Evolutionary conservation across 2,888 invertebrate genomes (phyloP).

Genomic region (Yponomeuta evonymella): DNA sequence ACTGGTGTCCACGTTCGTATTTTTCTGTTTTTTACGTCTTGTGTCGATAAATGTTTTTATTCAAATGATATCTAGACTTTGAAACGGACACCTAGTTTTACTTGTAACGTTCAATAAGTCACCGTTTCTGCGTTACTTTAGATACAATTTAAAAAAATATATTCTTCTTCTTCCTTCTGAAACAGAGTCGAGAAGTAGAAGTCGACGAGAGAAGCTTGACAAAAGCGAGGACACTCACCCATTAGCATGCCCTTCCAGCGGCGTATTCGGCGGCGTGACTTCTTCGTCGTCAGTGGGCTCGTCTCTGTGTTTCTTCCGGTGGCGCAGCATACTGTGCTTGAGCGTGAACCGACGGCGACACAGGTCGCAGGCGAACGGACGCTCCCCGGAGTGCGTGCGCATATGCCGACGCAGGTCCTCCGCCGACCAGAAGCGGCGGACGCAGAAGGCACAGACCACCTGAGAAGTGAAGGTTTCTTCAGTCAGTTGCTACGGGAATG

Average conservation of each 20-base stretch:
- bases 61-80: too few species aligned
- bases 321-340: conserved; percentile 96
- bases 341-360: conserved; percentile 92
- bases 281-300: conserved; percentile 77
- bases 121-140: too few species aligned
- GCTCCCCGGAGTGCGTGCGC: conserved; percentile 94
- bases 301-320: conserved; percentile 88
- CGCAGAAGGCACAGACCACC: conserved; percentile 93
- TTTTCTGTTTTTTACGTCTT: too few species aligned
- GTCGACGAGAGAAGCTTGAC: too few species aligned
- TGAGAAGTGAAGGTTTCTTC: conserved; percentile 33
- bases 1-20: too few species aligned
- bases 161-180: background rate
- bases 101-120: too few species aligned
- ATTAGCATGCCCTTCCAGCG: conserved; percentile 56
- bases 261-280: conserved; percentile 61
- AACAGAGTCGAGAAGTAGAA: background rate
- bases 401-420: conserved; percentile 95
- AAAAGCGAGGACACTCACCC: conserved; percentile 40
- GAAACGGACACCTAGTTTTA: too few species aligned
- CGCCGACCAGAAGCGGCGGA: conserved; percentile 95
- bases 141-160: too few species aligned
- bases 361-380: conserved; percentile 94
- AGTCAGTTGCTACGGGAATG: too few species aligned
- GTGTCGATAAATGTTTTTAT: too few species aligned